Percentiles rank a stretch among this genome's conserved stretches.
Evolutionary conservation across 2,113 vertebrate genomes (phyloP).

Genomic region (Drymodes brunneopygia): DNA sequence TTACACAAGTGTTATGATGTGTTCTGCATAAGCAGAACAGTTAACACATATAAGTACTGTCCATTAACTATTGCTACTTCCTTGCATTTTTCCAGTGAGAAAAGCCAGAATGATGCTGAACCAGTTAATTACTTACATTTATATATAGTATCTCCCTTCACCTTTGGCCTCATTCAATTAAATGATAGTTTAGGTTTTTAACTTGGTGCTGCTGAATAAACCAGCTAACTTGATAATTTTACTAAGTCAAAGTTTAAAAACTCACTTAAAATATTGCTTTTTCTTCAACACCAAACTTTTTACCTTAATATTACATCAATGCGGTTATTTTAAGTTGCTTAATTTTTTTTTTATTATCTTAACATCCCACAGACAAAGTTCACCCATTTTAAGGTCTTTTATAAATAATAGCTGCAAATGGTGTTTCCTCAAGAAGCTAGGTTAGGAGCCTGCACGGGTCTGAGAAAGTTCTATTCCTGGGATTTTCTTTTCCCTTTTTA

Average conservation of each 20-base stretch:
- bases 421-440: neutral
- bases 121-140: neutral
- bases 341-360: neutral
- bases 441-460: neutral
- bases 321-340: neutral
- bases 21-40: neutral
- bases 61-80: neutral
- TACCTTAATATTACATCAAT: neutral
- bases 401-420: neutral
- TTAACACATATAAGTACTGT: neutral
- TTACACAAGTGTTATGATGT: neutral
- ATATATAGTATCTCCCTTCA: neutral
- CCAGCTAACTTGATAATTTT: neutral
- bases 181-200: neutral
- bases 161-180: neutral
- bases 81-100: neutral
- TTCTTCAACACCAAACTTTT: neutral
- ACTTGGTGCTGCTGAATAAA: neutral
- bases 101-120: neutral
- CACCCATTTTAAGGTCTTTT: neutral
- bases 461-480: neutral
- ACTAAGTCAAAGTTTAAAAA: neutral
- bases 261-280: neutral
- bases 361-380: neutral
- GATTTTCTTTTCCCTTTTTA: neutral